Base-by-base conservation (phyloP, 1,140 invertebrate genomes). In the Heliconius melpomene region DNA sequence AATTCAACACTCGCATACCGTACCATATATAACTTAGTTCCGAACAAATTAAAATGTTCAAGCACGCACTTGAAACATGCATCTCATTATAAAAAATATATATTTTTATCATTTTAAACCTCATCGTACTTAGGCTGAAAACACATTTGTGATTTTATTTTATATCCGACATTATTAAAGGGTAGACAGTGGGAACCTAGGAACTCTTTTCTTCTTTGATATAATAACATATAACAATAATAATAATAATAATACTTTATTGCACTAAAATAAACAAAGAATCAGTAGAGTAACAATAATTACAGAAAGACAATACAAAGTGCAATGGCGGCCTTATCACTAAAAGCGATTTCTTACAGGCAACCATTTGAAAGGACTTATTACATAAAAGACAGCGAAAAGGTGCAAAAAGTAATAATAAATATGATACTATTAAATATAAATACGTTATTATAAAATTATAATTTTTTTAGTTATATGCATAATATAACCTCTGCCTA, bases 71-170 rank as follows among this genome's bases (percentile, higher is more conserved):
- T 60, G 54, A 66, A 66, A 29, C 60, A 66, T 66, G 60, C 60
- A 66, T 66, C 60, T 66, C 60, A 66, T 66, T 66, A 66, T 66
- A 29, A 66, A 66, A 66, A 66, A 66, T 26, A 66, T 57, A 16
- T 66, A 9, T 66, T 23, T 66, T 66, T 66, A 26, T 66, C 60
- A n/a, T 66, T 29, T 66, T 66, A 66, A 66, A 66, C 6, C 23
- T 66, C 60, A 66, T 29, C 60, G 13, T 66, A 13, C 3, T 66
- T 66, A 26, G 3, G 26, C 2, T 66, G 60, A 29, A 66, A 66
- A 66, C 26, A 66, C 23, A 66, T 66, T 66, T 66, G 7, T 66
- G 5, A 16, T 29, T 26, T 26, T 66, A 23, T 26, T 29, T 66
- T n/a, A n/a, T 60, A 26, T 60, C 57, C 26, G 57, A 26, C 57